Base-by-base conservation (phyloP, 1,140 invertebrate species). In the Drosophila repletoides region DNA sequence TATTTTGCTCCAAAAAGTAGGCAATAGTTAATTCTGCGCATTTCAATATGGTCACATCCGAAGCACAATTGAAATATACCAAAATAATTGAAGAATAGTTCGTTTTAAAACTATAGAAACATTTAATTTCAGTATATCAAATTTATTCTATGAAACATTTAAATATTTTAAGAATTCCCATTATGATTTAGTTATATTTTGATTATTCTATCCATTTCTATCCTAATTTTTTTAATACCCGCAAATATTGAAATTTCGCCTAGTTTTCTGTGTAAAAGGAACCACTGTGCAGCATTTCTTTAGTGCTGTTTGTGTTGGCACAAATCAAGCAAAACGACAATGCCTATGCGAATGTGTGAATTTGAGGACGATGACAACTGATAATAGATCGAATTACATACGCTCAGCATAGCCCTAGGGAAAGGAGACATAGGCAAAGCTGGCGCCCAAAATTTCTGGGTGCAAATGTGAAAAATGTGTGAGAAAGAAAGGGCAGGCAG, bases 321-420 rank as follows among this genome's bases (percentile, higher is more conserved):
- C 80, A 86, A 86, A 86, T 86, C 81, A 86, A 86, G 67, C 72
- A 80, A 66, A 65, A 77, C 63, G 68, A 76, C 68, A 81, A 69
- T 72, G 72, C 55, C 81, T 51, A 76, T 68, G 56, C 58, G 75
- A 86, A 86, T 86, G 76, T 86, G 81, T 69, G 81, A 86, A 87
- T 86, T 86, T 87, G 56, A 53, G 72, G 72, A 86, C 81, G 72
- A 86, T 76, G 80, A 86, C 80, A 86, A 86, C 76, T 86, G 81
- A 86, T 86, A 86, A 86, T 80, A 86, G 80, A 86, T 86, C 80
- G 80, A 86, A 87, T 86, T 86, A 76, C 72, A 72, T 41, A 59
- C 58, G 72, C 49, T 56, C 67, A 71, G 31, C 68, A 38, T 46
- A 67, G 58, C 22, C 45, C 49, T 34, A n/a, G n/a, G n/a, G 10